Evolutionary conservation across 2,113 vertebrate species (phyloP), one percentile per base, ranked within the genome.

Genomic region (Amazona vittata): DNA sequence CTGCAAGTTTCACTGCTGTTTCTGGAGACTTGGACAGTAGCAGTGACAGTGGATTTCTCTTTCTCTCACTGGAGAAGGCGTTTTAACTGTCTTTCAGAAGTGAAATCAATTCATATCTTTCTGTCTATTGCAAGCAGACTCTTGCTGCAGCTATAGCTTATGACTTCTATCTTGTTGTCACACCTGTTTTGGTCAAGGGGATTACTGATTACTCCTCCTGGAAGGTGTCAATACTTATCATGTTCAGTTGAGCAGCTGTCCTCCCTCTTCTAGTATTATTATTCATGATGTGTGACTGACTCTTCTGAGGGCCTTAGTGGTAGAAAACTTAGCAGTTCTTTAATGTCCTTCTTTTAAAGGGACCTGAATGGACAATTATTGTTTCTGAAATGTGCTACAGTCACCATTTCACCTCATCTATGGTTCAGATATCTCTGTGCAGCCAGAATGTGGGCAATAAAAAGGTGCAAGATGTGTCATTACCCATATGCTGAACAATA

Each of bases 401-500:
- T 26, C 83, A 89, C 69, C 80, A 78, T 92, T 92, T 94, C 85
- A 71, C 33, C 24, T 86, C 76, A 81, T 64, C 65, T 93, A 29
- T 47, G 83, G 84, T 67, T 80, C 71, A 49, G 75, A 50, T 88
- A 70, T 46, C 50, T 49, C 70, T 71, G 68, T 43, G 76, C 15
- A 82, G 93, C 33, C 77, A 95, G 86, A 91, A 71, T 47, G 69
- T 43, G 55, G 77, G 57, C 86, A 86, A 37, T 86, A 62, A 92
- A 88, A 95, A 93, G 86, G 92, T 90, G 60, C 26, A 92, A 92
- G 88, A 78, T 92, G n/a, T 44, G 64, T 46, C 67, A 76, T 96
- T 94, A 93, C 46, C 96, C 94, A 95, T 94, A 96, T 93, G 90
- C 52, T 92, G 60, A 83, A 74, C 73, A 69, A 75, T 93, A 85